Evolutionary conservation across 1,140 invertebrate genomes (phyloP), one percentile per base, ranked within the genome.

Genomic region (Drosophila bocqueti): DNA sequence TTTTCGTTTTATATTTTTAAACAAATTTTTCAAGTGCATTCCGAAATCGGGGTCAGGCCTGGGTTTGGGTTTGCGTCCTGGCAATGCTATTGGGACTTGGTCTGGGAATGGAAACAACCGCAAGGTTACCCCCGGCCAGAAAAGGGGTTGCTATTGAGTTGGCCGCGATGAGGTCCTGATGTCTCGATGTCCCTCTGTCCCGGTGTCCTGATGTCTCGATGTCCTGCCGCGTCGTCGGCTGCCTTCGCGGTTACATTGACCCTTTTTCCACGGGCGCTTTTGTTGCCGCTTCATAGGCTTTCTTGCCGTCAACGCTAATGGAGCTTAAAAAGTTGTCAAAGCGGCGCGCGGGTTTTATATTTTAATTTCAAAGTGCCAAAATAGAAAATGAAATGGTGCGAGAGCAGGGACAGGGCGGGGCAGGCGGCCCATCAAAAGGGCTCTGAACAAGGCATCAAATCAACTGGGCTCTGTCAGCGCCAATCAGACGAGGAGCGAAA

Each of bases 321-420:
- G 84, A 89, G 84, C 84, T 89, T 89, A 89, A 89, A 89, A 89
- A 89, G 84, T 90, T 89, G 84, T 84, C 84, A 87, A 87, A 87
- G 83, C 83, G 81, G 65, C 76, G 72, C 80, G 83, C 84, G 81
- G 85, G 84, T 81, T 84, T 87, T 87, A 79, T 89, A 90, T 89
- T 89, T 89, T 89, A 89, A 89, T 89, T 89, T 89, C 81, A 79
- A 69, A 81, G 85, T 81, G 85, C 73, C 77, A 89, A 78, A 89
- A 90, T 90, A 84, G 74, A 90, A 89, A 89, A 89, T 81, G 72
- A 81, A 86, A 86, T 83, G 84, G 79, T 55, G 66, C 73, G 77
- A 52, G 49, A 24, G 46, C 13, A 3, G 8, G 16, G 43, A 31
- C 11, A 9, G n/a, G 38, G 38, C 29, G 42, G 15, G 15, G 34